phyloP scores from a whole-genome alignment of 1,140 invertebrate species.

The Trachymyrmex cornetzi region DNA sequence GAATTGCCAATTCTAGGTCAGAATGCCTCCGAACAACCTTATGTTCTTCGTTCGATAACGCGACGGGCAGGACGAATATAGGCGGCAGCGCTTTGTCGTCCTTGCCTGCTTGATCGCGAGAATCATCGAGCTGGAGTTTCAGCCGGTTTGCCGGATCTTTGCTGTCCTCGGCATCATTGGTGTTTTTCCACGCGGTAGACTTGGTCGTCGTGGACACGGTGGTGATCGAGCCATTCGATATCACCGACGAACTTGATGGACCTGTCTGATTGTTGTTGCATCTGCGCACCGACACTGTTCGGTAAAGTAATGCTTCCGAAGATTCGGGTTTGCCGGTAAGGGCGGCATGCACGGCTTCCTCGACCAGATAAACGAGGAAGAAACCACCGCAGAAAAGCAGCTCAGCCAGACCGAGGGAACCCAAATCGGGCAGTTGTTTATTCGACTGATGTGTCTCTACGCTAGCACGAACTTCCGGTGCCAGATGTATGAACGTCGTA shows the following conservation, averaged over 20 bases:
- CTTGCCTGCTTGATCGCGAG: slow-evolving; percentile 40
- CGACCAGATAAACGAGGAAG: slow-evolving; percentile 91
- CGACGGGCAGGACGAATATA: slow-evolving; percentile 77
- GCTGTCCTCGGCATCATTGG: slow-evolving; percentile 44
- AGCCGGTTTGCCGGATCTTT: slow-evolving; percentile 29
- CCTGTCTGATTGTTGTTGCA: slow-evolving; percentile 83
- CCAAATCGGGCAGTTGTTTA: slow-evolving; percentile 80
- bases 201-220: slow-evolving; percentile 67
- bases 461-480: slow-evolving; percentile 91
- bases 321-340: slow-evolving; percentile 86
- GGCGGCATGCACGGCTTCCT: slow-evolving; percentile 90
- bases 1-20: slow-evolving; percentile 26
- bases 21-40: slow-evolving; percentile 24
- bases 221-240: slow-evolving; percentile 67
- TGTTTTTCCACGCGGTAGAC: slow-evolving; percentile 63
- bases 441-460: slow-evolving; percentile 84
- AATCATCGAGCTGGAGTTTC: slow-evolving; percentile 26
- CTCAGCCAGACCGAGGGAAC: slow-evolving; percentile 88
- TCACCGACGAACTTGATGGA: slow-evolving; percentile 62
- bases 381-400: slow-evolving; percentile 91
- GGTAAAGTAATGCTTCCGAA: slow-evolving; percentile 87
- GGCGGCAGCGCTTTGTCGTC: slow-evolving; percentile 74
- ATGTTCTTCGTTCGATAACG: slow-evolving; percentile 4
- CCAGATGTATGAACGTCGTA: slow-evolving; percentile 92
- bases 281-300: slow-evolving; percentile 87